Conservation (phyloP, 2,797 vertebrate genomes). For the Microctenopoma stevenorrisi region DNA sequence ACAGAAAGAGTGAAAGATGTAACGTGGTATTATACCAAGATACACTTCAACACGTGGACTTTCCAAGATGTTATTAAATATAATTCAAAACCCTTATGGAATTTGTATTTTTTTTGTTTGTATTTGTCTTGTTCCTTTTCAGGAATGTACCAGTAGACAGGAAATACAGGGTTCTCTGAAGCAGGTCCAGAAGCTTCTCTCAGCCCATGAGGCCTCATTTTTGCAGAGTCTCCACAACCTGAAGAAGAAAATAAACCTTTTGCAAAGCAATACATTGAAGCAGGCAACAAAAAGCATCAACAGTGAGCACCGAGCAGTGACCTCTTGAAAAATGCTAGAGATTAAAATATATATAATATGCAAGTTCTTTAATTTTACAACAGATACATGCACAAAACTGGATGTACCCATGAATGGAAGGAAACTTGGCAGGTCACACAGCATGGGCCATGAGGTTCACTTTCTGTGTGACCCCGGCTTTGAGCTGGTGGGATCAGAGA, state of each 20-base stretch:
- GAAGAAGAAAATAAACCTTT: slow-evolving; percentile 87
- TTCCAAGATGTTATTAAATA: slow-evolving; percentile 5
- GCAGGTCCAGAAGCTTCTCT: slow-evolving; percentile 90
- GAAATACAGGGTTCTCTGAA: slow-evolving; percentile 81
- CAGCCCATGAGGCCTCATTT: slow-evolving; percentile 86
- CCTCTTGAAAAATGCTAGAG: neutral
- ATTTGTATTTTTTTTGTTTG: neutral
- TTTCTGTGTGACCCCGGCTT: slow-evolving; percentile 87
- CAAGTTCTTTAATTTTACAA: neutral
- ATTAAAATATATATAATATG: slow-evolving; percentile 1
- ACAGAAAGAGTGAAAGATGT: neutral
- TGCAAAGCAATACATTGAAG: slow-evolving; percentile 78
- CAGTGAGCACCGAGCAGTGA: slow-evolving; percentile 63
- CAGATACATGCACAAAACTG: slow-evolving; percentile 85
- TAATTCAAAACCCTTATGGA: neutral
- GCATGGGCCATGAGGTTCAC: slow-evolving; percentile 86
- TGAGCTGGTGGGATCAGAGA: slow-evolving; percentile 86
- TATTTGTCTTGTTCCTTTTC: slow-evolving; percentile 19
- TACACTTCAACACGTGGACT: too few species aligned
- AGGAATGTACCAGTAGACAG: slow-evolving; percentile 86
- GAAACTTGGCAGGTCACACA: slow-evolving; percentile 82
- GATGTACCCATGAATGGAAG: slow-evolving; percentile 80
- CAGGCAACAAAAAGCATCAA: slow-evolving; percentile 72
- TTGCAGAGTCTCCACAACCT: slow-evolving; percentile 80
- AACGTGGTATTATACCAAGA: neutral